These are phyloP conservation scores for Sialis fuliginosa DNA, from an alignment of 2,888 invertebrate species.

Conservation along the genomic window DNA sequence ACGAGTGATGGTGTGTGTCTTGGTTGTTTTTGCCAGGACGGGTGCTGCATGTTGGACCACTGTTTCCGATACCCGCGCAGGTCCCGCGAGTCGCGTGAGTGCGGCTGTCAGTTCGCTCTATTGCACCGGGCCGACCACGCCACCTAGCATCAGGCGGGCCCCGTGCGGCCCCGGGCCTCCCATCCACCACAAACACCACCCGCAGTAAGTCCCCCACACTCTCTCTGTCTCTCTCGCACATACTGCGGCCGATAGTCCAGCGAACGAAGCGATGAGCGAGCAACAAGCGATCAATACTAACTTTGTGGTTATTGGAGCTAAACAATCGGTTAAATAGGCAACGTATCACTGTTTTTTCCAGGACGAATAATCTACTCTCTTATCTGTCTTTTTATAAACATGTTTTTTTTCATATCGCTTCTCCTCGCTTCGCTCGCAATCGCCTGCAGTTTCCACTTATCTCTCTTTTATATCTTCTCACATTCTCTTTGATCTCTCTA, in stretches of 20 bases:
- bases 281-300: no score
- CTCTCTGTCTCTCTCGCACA: not conserved
- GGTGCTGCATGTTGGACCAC: conserved; percentile 76
- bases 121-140: conserved; percentile 64
- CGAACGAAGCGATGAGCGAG: conserved; percentile 28
- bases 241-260: conserved; percentile 35
- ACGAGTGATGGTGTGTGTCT: conserved; percentile 8
- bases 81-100: conserved; percentile 55
- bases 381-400: no score
- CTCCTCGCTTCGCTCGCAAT: no score
- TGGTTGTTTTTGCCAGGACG: conserved; percentile 31
- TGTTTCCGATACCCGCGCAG: conserved; percentile 75
- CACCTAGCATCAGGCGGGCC: conserved; percentile 35
- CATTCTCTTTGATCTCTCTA: no score
- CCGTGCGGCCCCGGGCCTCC: conserved; percentile 16
- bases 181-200: conserved; percentile 10
- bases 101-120: conserved; percentile 80
- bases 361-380: no score
- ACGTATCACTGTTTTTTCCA: no score
- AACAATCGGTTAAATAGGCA: no score
- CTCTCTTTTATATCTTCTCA: no score
- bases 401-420: no score
- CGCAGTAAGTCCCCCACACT: conserved; percentile 12
- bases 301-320: no score
- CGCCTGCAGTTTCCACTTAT: no score